phyloP scores from a whole-genome alignment of 2,113 vertebrate species.

The Sula dactylatra region DNA sequence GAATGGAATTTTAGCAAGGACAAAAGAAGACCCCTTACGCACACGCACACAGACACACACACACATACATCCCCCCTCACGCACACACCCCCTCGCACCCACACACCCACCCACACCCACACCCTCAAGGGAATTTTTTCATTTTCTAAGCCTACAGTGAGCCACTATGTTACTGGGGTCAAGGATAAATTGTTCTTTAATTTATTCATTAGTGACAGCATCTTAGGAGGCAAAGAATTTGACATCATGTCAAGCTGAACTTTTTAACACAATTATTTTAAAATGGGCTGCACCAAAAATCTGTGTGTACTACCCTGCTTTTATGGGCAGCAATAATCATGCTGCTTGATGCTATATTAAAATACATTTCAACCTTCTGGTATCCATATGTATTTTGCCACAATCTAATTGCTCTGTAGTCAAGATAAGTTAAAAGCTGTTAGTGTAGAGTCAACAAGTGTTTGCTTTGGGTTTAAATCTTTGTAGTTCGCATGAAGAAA shows the following conservation, averaged over 20 bases:
- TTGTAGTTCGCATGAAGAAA: not conserved
- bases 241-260: not conserved
- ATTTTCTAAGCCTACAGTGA: not conserved
- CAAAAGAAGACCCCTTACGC: not conserved
- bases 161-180: not conserved
- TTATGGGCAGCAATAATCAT: not conserved
- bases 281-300: not conserved
- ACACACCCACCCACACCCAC: too few species aligned
- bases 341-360: not conserved
- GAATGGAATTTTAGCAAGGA: not conserved
- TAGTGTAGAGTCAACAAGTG: not conserved
- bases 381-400: not conserved
- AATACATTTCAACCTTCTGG: not conserved
- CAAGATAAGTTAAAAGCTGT: not conserved
- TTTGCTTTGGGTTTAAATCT: not conserved
- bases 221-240: not conserved
- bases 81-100: too few species aligned
- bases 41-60: not conserved
- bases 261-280: not conserved
- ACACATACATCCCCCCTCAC: too few species aligned
- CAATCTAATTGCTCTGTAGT: not conserved
- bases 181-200: not conserved
- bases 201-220: not conserved
- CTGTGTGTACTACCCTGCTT: not conserved
- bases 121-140: not conserved